Evolutionary conservation across 1,140 invertebrate species (phyloP), one percentile per base, ranked within the genome.

Genomic region (Tetranychus urticae): DNA sequence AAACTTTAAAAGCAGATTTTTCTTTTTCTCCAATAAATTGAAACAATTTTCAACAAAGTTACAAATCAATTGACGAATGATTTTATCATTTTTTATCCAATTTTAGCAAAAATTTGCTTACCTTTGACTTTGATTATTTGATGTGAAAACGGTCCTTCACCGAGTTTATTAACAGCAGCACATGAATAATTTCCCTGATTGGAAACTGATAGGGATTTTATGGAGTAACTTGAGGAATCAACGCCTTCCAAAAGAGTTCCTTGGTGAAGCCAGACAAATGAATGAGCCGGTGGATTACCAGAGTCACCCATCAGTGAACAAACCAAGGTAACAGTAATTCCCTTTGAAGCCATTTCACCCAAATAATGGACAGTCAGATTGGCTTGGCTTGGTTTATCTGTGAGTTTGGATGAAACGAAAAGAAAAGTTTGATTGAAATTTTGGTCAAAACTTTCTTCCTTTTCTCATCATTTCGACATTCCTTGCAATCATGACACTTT

Each of bases 151-250:
- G 79, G 77, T 1, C 86, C 85, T 65, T 81, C 79, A 0, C 87
- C 87, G 3, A 84, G 86, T 35, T 82, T 79, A 70, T 88, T 90
- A 67, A 79, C 78, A 0, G 85, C 86, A 62, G 81, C 77, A 69
- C 88, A 92, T 1, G 84, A 85, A 73, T 88, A 89, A 74, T 88
- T 88, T 64, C 84, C 82, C 52, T 83, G 77, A 37, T 83, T 84
- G 69, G 86, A 82, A 42, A 90, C 73, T 33, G 55, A 37, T 31
- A 56, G 12, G 34, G 55, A 35, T 13, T 35, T 12, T 13, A 56
- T 56, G 6, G 34, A 8, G 33, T 36, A 39, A n/a, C 14, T 36
- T 35, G 54, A 52, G n/a, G 35, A 35, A 42, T 48, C 36, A 31
- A 50, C 37, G 33, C 48, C 58, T 13, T 54, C 42, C 35, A 65